phyloP scores from a whole-genome alignment of 2,797 vertebrate genomes.

The Enteromius paludinosus region DNA sequence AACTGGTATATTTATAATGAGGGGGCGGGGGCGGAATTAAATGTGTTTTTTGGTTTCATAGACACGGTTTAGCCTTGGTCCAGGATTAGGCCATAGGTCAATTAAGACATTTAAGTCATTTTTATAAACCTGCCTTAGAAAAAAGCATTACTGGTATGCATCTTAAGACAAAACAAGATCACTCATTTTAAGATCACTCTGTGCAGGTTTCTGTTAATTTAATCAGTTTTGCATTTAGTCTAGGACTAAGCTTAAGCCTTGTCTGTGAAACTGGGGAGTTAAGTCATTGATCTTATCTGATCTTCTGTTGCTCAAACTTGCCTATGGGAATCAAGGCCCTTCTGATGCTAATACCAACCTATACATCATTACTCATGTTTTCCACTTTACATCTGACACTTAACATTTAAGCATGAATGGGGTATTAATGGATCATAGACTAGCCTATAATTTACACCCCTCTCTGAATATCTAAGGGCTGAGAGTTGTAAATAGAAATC shows the following conservation, averaged over 20 bases:
- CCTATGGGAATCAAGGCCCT: neutral
- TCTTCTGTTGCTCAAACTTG: neutral
- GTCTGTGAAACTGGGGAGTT: neutral
- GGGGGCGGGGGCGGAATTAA: neutral
- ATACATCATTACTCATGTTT: conserved; percentile 11
- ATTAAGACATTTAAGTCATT: no score
- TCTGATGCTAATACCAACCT: neutral
- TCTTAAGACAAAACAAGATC: no score
- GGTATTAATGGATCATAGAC: neutral
- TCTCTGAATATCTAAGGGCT: neutral
- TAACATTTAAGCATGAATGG: conserved; percentile 6
- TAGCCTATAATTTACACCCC: neutral
- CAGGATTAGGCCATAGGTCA: no score
- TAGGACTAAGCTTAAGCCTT: no score
- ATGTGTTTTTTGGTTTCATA: neutral
- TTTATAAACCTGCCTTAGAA: no score
- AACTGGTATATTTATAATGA: neutral
- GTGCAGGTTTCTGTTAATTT: no score
- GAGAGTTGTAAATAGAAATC: neutral
- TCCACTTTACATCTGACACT: neutral
- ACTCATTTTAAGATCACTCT: no score
- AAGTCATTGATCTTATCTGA: neutral
- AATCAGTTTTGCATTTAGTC: no score
- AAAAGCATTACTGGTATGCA: no score
- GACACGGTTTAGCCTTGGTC: no score